Evolutionary conservation across 2,113 vertebrate species (phyloP), one percentile per base, ranked within the genome.

Genomic region (Austrofundulus limnaeus): DNA sequence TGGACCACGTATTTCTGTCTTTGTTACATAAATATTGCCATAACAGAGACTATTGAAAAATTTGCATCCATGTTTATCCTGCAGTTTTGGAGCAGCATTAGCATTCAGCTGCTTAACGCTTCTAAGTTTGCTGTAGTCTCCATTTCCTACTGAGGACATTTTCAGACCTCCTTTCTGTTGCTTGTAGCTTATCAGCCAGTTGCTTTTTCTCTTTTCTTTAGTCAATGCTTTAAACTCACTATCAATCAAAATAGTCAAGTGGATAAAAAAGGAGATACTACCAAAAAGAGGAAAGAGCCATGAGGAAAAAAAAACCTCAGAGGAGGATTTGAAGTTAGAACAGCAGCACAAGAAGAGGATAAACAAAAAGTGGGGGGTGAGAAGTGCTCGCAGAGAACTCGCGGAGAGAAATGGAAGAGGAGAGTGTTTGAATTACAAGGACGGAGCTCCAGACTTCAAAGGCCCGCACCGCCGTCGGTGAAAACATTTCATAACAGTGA

Each of bases 391-490:
- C 50, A 79, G 78, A 65, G 64, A 74, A 79, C 60, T 80, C 77
- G 67, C 50, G 61, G 58, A 47, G 63, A 84, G 53, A 80, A 57
- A 80, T 63, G 76, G 66, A 73, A 77, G 54, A 71, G 60, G 60
- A 74, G 76, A 66, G 49, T 75, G 65, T 84, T 81, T 85, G 79
- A 86, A 84, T 78, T 69, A 87, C 68, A 72, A 81, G 78, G 74
- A 52, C 43, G 23, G 70, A 47, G 81, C 60, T 70, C 65, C 15
- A 24, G 57, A 85, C 87, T 87, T 90, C 85, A 90, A 89, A 90
- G 84, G 76, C 16, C 31, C 64, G 24, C 39, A 16, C 65, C 76
- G 78, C 80, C 84, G 84, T 83, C 83, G 80, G 82, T 83, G 69
- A 84, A 87, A 88, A 78, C 70, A 80, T 82, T 84, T 82, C 43